Conservation (phyloP, 1,140 invertebrate species). For the Yoshiicerus persimilis region DNA sequence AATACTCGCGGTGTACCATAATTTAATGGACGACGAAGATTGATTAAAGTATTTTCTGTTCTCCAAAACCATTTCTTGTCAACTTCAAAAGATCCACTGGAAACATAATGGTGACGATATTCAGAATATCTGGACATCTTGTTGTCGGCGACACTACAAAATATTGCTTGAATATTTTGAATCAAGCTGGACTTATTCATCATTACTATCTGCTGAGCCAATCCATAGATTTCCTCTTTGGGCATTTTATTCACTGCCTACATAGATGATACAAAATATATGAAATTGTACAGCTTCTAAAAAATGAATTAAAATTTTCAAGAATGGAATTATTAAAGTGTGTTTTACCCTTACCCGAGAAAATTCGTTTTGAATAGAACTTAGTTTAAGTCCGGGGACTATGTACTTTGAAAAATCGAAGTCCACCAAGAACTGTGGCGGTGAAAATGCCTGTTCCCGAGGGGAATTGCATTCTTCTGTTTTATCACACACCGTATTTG, state of each 20-base stretch:
- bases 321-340: too few relatives aligned
- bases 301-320: not conserved
- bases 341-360: not conserved
- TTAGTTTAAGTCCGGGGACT: not conserved
- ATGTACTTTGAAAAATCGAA: not conserved
- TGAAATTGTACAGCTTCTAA: not conserved
- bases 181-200: not conserved
- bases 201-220: not conserved
- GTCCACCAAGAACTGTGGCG: not conserved
- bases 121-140: not conserved
- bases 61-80: slow-evolving; percentile 24
- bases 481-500: not conserved
- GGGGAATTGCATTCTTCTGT: not conserved
- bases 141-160: not conserved
- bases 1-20: not conserved
- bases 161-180: not conserved
- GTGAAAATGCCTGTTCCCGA: not conserved
- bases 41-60: not conserved
- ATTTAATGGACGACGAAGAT: not conserved
- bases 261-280: not conserved
- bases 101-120: not conserved
- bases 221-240: not conserved
- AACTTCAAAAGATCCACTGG: slow-evolving; percentile 33
- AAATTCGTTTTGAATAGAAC: not conserved
- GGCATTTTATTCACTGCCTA: not conserved